These are phyloP conservation scores for Cordylochernes scorpioides DNA, from an alignment of 2,888 invertebrate species.

Conservation along the genomic window DNA sequence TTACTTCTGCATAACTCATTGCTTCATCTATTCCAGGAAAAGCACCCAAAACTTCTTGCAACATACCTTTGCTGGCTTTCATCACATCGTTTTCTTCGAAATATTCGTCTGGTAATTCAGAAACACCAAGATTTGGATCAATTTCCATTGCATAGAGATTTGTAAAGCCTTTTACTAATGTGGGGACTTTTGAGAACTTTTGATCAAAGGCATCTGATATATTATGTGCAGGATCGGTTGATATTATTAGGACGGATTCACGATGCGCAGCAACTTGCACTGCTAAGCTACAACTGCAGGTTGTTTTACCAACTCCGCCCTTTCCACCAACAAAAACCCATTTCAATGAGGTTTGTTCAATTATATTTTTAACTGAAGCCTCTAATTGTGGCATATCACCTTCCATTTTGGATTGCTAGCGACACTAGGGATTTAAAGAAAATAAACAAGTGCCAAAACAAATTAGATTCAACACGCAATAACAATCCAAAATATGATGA, in stretches of 20 bases:
- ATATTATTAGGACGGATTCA: constrained; percentile 81
- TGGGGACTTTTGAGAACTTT: constrained; percentile 62
- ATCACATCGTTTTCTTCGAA: constrained; percentile 48
- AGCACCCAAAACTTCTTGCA: constrained; percentile 83
- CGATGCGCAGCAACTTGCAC: constrained; percentile 74
- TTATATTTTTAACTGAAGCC: constrained; percentile 43
- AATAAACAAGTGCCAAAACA: no score
- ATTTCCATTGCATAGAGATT: constrained; percentile 98
- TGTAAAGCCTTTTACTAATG: constrained; percentile 57
- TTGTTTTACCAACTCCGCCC: constrained; percentile 98
- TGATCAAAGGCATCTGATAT: constrained; percentile 99
- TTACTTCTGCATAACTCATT: constrained; percentile 97
- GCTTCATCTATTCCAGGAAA: constrained; percentile 99
- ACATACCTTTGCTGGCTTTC: constrained; percentile 42
- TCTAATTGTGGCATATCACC: constrained; percentile 16
- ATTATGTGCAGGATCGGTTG: constrained; percentile 97
- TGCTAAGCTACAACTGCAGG: constrained; percentile 92
- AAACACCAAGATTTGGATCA: constrained; percentile 82
- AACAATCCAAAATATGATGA: no score
- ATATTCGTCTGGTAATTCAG: constrained; percentile 80
- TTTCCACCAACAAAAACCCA: constrained; percentile 99
- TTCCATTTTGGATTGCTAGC: no score
- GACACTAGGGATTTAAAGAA: no score
- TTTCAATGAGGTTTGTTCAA: constrained; percentile 66
- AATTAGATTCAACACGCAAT: no score